Conservation (phyloP, 35 echinoderm and acorn worm species). For the Anneissia japonica region DNA sequence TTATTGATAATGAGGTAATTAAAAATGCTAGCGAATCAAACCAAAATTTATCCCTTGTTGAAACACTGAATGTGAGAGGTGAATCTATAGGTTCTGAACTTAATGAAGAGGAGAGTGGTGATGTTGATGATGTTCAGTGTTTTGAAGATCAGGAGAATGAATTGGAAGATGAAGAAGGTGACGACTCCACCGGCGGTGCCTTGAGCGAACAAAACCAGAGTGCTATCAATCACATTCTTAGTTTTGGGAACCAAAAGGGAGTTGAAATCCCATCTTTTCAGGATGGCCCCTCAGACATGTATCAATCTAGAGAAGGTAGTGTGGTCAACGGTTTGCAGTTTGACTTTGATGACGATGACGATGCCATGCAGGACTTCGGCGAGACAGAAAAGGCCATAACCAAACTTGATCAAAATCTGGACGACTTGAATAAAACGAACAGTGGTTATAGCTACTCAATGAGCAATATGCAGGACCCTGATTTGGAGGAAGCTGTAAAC, state of each 20-base stretch:
- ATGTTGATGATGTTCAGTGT: neutral
- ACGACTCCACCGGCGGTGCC: conserved; percentile 9
- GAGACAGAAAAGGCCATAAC: neutral
- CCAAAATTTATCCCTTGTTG: neutral
- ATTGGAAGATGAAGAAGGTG: neutral
- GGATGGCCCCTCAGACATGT: neutral
- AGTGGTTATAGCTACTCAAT: neutral
- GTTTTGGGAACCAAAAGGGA: neutral
- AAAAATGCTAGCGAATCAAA: neutral
- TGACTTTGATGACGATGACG: neutral
- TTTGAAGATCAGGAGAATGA: neutral
- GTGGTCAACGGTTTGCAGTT: neutral
- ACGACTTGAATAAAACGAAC: conserved; percentile 12
- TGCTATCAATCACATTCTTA: conserved; percentile 83
- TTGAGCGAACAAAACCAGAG: conserved; percentile 79
- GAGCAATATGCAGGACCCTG: conserved; percentile 31
- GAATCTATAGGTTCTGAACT: conserved; percentile 2
- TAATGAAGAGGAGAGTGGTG: conserved; percentile 21
- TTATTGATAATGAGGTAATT: neutral
- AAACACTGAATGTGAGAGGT: neutral
- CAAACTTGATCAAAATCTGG: conserved; percentile 19
- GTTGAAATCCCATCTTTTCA: neutral
- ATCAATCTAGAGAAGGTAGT: conserved; percentile 7
- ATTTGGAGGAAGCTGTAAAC: conserved; percentile 64
- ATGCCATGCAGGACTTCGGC: neutral